Conservation (phyloP, 2,888 invertebrate genomes). For the Tipula lateralis region DNA sequence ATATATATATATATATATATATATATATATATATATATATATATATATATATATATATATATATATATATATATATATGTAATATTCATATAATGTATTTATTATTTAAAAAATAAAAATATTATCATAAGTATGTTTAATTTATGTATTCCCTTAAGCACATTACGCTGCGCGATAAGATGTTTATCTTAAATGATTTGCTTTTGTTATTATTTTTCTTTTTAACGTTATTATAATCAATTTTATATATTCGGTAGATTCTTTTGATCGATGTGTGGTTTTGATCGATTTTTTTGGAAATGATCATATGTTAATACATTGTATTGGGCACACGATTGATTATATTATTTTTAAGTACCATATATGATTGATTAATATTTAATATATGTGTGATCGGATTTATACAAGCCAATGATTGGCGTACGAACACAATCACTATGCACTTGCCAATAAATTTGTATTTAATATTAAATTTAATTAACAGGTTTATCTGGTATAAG, state of each 20-base stretch:
- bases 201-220: not conserved
- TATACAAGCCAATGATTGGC: not conserved
- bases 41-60: not conserved
- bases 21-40: not conserved
- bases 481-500: too few species aligned
- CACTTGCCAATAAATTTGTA: not conserved
- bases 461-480: too few species aligned
- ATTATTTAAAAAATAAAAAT: not conserved
- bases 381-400: not conserved
- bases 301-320: not conserved
- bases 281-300: not conserved
- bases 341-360: not conserved
- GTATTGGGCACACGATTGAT: not conserved
- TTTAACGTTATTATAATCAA: not conserved
- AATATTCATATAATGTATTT: not conserved
- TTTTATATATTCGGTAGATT: not conserved
- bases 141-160: constrained; percentile 11
- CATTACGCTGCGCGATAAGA: not conserved
- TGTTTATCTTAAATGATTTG: constrained; percentile 19
- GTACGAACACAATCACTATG: not conserved
- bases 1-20: not conserved
- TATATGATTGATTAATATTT: not conserved
- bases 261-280: not conserved
- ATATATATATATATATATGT: not conserved
- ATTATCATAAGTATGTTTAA: not conserved